Percentiles rank a stretch among this genome's conserved stretches.
These are phyloP conservation scores for Cyprinodon diabolis DNA, from an alignment of 2,797 vertebrate species.

Conservation along the genomic window DNA sequence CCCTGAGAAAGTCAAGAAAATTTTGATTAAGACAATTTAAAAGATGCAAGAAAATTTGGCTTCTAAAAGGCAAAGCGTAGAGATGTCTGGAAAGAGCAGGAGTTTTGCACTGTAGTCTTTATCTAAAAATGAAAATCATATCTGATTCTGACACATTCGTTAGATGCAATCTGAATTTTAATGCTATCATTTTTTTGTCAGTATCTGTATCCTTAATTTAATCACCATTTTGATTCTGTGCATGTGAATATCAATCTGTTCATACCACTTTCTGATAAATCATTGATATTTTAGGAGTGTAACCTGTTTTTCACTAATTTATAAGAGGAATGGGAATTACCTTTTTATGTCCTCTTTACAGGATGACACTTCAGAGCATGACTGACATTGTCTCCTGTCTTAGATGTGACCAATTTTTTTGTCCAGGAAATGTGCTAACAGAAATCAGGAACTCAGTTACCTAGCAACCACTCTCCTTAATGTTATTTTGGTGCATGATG, in stretches of 20 bases:
- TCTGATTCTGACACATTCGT: neutral
- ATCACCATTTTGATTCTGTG: conserved; percentile 49
- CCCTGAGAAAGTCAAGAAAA: neutral
- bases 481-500: conserved; percentile 70
- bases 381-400: conserved; percentile 46
- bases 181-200: neutral
- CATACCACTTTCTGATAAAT: conserved; percentile 49
- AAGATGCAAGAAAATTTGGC: neutral
- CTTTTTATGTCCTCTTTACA: conserved; percentile 52
- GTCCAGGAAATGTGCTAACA: conserved; percentile 62
- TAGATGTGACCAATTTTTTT: conserved; percentile 68
- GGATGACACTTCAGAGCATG: conserved; percentile 44
- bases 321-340: conserved; percentile 30
- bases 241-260: conserved; percentile 62
- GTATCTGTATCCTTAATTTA: conserved; percentile 10
- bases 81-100: neutral
- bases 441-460: conserved; percentile 66
- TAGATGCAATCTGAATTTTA: neutral
- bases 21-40: neutral
- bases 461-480: conserved; percentile 68
- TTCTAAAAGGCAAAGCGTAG: neutral
- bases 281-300: conserved; percentile 23
- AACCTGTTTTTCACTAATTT: conserved; percentile 22
- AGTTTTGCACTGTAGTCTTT: neutral
- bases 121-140: conserved; percentile 1